These are phyloP conservation scores for Huso huso DNA, from an alignment of 2,797 vertebrate species.

Conservation along the genomic window DNA sequence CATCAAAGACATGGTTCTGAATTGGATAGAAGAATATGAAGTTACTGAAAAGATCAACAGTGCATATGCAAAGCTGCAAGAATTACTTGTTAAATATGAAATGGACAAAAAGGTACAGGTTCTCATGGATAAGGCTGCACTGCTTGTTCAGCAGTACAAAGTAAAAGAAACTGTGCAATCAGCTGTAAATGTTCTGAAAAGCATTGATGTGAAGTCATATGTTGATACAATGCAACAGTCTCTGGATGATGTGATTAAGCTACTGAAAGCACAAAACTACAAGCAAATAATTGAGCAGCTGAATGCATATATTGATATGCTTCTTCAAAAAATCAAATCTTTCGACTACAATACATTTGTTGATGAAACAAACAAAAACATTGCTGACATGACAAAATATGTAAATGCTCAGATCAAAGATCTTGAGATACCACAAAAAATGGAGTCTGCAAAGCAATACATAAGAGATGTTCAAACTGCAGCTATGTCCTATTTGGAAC, in stretches of 20 bases:
- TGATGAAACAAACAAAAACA: constrained; percentile 66
- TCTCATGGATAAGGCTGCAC: constrained; percentile 65
- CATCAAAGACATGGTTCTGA: constrained; percentile 66
- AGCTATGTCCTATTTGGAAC: constrained; percentile 51
- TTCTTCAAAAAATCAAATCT: constrained; percentile 55
- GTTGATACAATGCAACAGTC: constrained; percentile 55
- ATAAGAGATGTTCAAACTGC: constrained; percentile 56
- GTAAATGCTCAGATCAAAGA: constrained; percentile 71
- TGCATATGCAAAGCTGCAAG: constrained; percentile 54
- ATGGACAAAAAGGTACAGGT: constrained; percentile 65
- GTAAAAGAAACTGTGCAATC: constrained; percentile 66
- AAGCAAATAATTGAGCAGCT: constrained; percentile 61
- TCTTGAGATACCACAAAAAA: constrained; percentile 76
- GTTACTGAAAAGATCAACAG: constrained; percentile 71
- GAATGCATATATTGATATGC: constrained; percentile 58
- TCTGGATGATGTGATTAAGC: constrained; percentile 48
- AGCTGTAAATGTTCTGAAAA: constrained; percentile 57
- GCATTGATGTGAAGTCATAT: constrained; percentile 58
- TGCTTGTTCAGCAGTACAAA: constrained; percentile 66
- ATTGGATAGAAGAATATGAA: constrained; percentile 79
- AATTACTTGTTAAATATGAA: constrained; percentile 67
- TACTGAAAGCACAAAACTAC: constrained; percentile 64
- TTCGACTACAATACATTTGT: constrained; percentile 78
- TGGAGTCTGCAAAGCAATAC: constrained; percentile 57
- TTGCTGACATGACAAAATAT: constrained; percentile 54